Conservation (phyloP, 2,113 vertebrate species). For the Sinocyclocheilus rhinocerous region DNA sequence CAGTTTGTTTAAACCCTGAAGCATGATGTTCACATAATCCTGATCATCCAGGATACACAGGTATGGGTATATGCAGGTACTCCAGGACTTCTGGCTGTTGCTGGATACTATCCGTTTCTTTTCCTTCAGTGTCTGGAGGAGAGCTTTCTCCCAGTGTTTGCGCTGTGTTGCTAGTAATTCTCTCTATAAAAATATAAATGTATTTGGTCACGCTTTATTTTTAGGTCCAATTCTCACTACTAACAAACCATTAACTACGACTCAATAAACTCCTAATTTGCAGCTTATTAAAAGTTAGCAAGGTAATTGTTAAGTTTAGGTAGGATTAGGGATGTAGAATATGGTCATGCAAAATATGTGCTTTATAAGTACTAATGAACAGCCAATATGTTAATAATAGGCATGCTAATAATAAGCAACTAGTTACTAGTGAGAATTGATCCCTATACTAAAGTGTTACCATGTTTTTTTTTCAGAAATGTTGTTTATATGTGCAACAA, state of each 20-base stretch:
- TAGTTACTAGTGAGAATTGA: too few species aligned
- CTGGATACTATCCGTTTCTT: constrained; percentile 71
- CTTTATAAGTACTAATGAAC: too few species aligned
- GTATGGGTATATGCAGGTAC: constrained; percentile 80
- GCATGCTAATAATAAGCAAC: too few species aligned
- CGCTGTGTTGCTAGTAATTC: constrained; percentile 75
- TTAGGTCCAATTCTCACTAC: neutral
- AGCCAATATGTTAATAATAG: too few species aligned
- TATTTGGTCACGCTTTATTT: neutral
- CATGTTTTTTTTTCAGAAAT: neutral
- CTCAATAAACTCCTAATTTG: too few species aligned
- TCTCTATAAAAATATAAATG: constrained; percentile 74
- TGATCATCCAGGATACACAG: constrained; percentile 82
- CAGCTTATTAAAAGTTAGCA: too few species aligned
- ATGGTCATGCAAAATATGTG: too few species aligned
- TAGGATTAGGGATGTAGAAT: too few species aligned
- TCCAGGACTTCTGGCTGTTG: neutral
- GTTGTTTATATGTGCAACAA: neutral
- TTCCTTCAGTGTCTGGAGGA: constrained; percentile 76
- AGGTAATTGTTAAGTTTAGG: too few species aligned
- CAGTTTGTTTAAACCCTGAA: constrained; percentile 80
- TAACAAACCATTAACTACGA: too few species aligned
- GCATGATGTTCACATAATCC: constrained; percentile 86
- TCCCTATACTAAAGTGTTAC: too few species aligned
- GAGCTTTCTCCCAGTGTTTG: constrained; percentile 71